phyloP scores from a whole-genome alignment of 2,888 invertebrate genomes.

The Xestia rhomboidea region DNA sequence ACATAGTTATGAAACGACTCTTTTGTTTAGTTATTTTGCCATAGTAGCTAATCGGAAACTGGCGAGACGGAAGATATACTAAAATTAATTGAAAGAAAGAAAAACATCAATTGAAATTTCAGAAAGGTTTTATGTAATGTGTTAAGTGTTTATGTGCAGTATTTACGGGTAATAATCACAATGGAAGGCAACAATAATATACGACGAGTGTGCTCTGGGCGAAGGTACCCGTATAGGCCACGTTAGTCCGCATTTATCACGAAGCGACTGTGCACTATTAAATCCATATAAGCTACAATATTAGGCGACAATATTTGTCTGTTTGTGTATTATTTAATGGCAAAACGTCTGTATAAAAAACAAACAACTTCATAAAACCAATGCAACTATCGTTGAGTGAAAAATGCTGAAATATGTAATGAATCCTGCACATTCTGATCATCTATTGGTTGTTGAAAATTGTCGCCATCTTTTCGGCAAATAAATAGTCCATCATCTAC shows the following conservation, averaged over 20 bases:
- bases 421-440: neutral
- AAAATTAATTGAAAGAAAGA: neutral
- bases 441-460: too few relatives aligned
- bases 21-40: neutral
- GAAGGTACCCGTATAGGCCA: constrained; percentile 56
- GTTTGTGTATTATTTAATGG: constrained; percentile 12
- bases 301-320: neutral
- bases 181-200: constrained; percentile 18
- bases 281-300: constrained; percentile 25
- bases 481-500: neutral
- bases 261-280: constrained; percentile 63
- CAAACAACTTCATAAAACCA: neutral
- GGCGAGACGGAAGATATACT: neutral
- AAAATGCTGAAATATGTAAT: neutral
- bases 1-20: neutral
- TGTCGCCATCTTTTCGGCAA: too few relatives aligned
- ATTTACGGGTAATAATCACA: constrained; percentile 6
- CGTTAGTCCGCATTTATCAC: constrained; percentile 66
- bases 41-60: neutral
- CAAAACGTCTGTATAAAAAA: neutral
- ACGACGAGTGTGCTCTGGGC: constrained; percentile 32
- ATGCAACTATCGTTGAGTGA: neutral
- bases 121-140: neutral
- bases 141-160: too few relatives aligned
- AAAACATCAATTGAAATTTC: neutral